Evolutionary conservation across 2,797 vertebrate genomes (phyloP).

Genomic region (Centropyge bicolor): DNA sequence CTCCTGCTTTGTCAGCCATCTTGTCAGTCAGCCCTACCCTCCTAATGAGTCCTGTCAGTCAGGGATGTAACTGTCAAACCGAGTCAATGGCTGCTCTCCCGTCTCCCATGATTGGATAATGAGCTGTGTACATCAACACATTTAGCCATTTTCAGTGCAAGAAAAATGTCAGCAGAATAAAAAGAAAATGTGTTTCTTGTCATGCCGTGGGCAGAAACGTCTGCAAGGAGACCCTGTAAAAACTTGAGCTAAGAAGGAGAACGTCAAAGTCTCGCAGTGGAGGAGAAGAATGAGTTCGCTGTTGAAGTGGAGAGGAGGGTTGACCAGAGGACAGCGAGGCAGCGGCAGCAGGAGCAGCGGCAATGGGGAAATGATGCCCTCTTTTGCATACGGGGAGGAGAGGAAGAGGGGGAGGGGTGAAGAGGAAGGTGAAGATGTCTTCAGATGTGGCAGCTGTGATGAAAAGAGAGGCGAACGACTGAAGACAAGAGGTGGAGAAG

Average conservation of each 20-base stretch:
- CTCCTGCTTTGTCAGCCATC: conserved; percentile 80
- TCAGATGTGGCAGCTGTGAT: conserved; percentile 79
- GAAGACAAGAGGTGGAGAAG: conserved; percentile 77
- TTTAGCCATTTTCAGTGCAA: conserved; percentile 51
- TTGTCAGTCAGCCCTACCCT: conserved; percentile 76
- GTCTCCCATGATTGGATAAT: conserved; percentile 67
- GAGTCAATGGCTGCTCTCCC: conserved; percentile 66
- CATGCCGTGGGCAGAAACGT: conserved; percentile 9
- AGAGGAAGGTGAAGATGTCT: conserved; percentile 67
- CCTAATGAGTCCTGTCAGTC: conserved; percentile 82
- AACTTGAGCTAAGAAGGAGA: background rate
- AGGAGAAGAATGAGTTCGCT: conserved; percentile 45
- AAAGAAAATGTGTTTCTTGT: conserved; percentile 11
- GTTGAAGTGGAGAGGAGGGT: conserved; percentile 43
- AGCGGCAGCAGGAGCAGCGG: conserved; percentile 1
- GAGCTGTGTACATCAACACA: conserved; percentile 65
- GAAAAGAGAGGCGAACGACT: conserved; percentile 73
- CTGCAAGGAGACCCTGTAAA: conserved; percentile 16
- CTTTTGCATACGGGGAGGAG: conserved; percentile 58
- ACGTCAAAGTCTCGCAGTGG: background rate
- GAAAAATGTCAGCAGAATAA: conserved; percentile 43
- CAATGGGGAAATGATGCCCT: conserved; percentile 31
- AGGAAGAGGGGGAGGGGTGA: conserved; percentile 11
- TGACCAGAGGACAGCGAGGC: conserved; percentile 65
- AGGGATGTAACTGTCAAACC: conserved; percentile 76